phyloP scores from a whole-genome alignment of 2,888 invertebrate species.

The Noctuana brunneofusca region DNA sequence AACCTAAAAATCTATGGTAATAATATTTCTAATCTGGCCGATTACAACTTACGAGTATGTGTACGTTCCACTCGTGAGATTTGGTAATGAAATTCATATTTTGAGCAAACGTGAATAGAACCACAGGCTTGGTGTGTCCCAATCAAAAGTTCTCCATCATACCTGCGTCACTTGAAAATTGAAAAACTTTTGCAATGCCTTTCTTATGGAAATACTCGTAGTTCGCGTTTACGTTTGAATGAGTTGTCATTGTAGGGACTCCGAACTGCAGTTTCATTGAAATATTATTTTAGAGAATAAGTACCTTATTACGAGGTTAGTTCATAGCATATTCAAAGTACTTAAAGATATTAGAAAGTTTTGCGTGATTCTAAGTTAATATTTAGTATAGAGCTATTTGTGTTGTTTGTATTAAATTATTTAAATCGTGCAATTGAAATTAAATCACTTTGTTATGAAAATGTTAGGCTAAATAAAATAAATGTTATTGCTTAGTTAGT shows the following conservation, averaged over 20 bases:
- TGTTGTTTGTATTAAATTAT: too few relatives aligned
- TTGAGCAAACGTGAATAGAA: slow-evolving; percentile 33
- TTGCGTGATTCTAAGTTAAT: not conserved
- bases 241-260: slow-evolving; percentile 80
- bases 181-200: slow-evolving; percentile 81
- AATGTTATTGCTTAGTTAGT: too few relatives aligned
- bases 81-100: slow-evolving; percentile 16
- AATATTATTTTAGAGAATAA: slow-evolving; percentile 53
- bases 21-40: too few relatives aligned
- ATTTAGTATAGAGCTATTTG: too few relatives aligned
- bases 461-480: too few relatives aligned
- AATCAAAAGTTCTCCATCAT: slow-evolving; percentile 78
- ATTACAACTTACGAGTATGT: too few relatives aligned
- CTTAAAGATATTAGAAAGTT: not conserved
- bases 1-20: too few relatives aligned
- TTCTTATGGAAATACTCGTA: slow-evolving; percentile 74
- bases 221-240: slow-evolving; percentile 79
- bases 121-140: slow-evolving; percentile 53
- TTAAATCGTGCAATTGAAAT: too few relatives aligned
- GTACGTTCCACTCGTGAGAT: slow-evolving; percentile 13
- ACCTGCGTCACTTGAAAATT: slow-evolving; percentile 82
- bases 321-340: not conserved
- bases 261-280: slow-evolving; percentile 63
- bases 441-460: too few relatives aligned
- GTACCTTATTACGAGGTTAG: slow-evolving; percentile 5